Base-by-base conservation (phyloP, 2,888 invertebrate genomes). In the Lysandra coridon region DNA sequence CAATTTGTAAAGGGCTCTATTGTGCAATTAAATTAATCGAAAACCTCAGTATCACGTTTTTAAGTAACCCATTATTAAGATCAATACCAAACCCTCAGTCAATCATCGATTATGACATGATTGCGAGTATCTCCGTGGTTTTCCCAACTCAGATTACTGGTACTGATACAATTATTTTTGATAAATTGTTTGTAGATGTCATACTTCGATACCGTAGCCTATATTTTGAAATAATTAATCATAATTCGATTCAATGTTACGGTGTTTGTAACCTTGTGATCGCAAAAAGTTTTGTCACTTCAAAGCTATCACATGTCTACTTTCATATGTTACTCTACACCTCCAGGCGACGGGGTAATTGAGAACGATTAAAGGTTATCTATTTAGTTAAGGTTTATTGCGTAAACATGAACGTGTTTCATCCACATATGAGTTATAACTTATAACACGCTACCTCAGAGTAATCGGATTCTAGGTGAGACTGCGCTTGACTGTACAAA, bases 221-320 rank as follows among this genome's bases (percentile, higher is more conserved):
- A 69, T 37, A 69, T 69, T 69, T 69, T 33, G 69, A 69, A 69
- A 69, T 17, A 14, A 69, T 69, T 69, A 69, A 69, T 69, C 69
- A 69, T 14, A 69, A 69, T 69, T 69, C 33, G 69, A 69, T 69
- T 4, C 69, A 69, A 69, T 69, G 69, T 14, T 69, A 69, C 69
- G 69, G 69, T 69, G 33, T 37, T 69, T 69, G 69, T 33, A 69
- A 76, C 76, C 57, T 76, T 57, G 76, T 57, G 12, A 57, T 76
- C 53, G 76, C 76, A 76, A 57, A 76, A 49, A 44, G 17, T 76
- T 30, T 33, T 57, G 76, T 76, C 76, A 76, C 53, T 33, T 76
- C 57, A 53, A 76, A 57, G 76, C 33, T 7, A 1, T 44, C 69
- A 69, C 33, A 69, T 69, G 69, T 37, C 33, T 37, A 69, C 69